A percentile compares a stretch with the other conserved stretches of the same genome.
phyloP scores from a whole-genome alignment of 2,888 invertebrate genomes.

The Petrolisthes manimaculis region DNA sequence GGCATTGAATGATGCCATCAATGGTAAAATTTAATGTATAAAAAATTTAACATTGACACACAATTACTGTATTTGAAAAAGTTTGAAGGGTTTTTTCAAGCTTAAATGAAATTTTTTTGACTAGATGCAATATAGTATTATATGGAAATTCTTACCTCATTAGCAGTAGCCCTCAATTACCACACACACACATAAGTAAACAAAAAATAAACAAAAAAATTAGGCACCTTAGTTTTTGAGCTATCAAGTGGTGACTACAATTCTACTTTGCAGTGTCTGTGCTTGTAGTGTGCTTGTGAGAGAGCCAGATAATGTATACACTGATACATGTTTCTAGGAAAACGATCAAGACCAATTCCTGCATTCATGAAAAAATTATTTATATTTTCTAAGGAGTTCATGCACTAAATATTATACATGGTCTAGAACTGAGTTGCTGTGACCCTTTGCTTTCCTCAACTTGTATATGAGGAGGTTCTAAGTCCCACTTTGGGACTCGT shows the following conservation, averaged over 20 bases:
- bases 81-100: background rate
- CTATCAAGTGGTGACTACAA: slow-evolving; percentile 47
- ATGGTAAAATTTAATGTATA: slow-evolving; percentile 25
- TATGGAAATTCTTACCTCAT: slow-evolving; percentile 47
- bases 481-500: too few relatives aligned
- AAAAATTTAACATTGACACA: background rate
- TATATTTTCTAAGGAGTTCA: background rate
- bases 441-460: slow-evolving; percentile 37
- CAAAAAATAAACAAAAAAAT: slow-evolving; percentile 21
- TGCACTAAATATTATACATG: background rate
- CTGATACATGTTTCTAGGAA: slow-evolving; percentile 33
- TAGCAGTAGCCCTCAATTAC: slow-evolving; percentile 36
- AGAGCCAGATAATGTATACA: slow-evolving; percentile 28
- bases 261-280: slow-evolving; percentile 46
- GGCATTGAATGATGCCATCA: slow-evolving; percentile 21
- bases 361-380: background rate
- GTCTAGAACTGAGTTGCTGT: slow-evolving; percentile 36
- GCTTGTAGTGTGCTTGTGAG: slow-evolving; percentile 50
- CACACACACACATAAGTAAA: background rate
- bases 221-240: slow-evolving; percentile 36
- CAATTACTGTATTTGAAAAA: background rate
- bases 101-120: slow-evolving; percentile 29
- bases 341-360: slow-evolving; percentile 14
- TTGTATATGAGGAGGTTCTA: background rate
- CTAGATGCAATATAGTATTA: slow-evolving; percentile 38